Conservation (phyloP, 2,797 vertebrate genomes). For the Cuniculus paca region DNA sequence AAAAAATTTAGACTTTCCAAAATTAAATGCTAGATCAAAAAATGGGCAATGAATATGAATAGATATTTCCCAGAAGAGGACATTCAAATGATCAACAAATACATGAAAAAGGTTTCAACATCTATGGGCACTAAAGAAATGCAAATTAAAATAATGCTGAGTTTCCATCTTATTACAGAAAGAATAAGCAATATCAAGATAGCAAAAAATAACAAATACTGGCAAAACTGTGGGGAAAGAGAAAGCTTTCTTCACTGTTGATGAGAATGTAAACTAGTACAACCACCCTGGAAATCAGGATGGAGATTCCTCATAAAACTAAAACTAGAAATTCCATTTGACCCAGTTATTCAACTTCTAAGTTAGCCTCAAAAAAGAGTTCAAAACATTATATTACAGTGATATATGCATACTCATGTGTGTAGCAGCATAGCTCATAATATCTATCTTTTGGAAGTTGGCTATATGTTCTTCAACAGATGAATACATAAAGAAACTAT, state of each 20-base stretch:
- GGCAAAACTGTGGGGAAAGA: not conserved
- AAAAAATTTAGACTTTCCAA: too few relatives aligned
- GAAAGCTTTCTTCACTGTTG: too few relatives aligned
- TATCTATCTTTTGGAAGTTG: not conserved
- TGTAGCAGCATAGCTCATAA: not conserved
- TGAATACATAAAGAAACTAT: not conserved
- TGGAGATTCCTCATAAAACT: not conserved
- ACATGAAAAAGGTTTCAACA: too few relatives aligned
- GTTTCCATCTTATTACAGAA: not conserved
- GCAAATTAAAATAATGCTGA: not conserved
- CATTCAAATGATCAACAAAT: too few relatives aligned
- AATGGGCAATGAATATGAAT: not conserved
- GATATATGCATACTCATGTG: not conserved
- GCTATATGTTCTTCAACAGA: not conserved
- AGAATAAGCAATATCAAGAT: not conserved
- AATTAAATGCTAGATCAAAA: not conserved
- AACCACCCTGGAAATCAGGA: not conserved
- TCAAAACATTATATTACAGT: not conserved
- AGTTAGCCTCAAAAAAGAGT: not conserved
- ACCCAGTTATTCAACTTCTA: not conserved
- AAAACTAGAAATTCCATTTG: not conserved
- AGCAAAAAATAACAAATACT: not conserved
- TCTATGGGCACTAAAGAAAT: too few relatives aligned
- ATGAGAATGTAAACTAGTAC: too few relatives aligned
- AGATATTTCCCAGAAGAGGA: not conserved